A percentile compares a stretch with the other conserved stretches of the same genome.
These are phyloP conservation scores for Argyresthia goedartella DNA, from an alignment of 2,888 invertebrate species.

Conservation along the genomic window DNA sequence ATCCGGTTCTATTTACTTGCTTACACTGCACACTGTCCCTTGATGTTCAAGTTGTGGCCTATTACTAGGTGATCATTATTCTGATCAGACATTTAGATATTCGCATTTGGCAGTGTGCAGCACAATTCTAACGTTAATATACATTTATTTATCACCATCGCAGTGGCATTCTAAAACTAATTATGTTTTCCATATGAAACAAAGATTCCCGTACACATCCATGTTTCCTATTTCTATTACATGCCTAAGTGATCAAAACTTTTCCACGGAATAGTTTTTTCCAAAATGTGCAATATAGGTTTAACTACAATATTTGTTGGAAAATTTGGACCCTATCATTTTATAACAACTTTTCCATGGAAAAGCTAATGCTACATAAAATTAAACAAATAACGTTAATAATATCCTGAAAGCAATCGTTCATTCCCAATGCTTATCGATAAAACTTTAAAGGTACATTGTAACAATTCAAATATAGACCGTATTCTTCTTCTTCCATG, in stretches of 20 bases:
- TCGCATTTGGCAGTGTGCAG: no score
- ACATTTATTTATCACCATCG: no score
- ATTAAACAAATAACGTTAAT: constrained; percentile 8
- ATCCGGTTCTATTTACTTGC: no score
- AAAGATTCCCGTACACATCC: constrained; percentile 68
- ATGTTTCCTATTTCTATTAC: constrained; percentile 39
- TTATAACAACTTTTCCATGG: constrained; percentile 53
- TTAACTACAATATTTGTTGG: constrained; percentile 57
- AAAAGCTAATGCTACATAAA: constrained; percentile 30
- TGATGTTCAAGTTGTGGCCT: no score
- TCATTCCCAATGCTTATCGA: constrained; percentile 18
- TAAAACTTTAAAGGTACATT: constrained; percentile 15
- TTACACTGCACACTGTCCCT: no score
- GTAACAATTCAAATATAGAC: constrained; percentile 51
- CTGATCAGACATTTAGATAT: no score
- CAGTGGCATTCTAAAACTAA: constrained; percentile 30
- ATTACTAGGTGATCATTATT: no score
- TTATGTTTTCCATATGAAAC: constrained; percentile 63
- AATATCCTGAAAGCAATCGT: background rate
- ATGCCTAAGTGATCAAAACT: constrained; percentile 30
- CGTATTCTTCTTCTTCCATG: constrained; percentile 32
- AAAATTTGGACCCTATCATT: constrained; percentile 63
- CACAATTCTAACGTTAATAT: no score
- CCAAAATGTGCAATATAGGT: constrained; percentile 46
- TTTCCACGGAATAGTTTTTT: constrained; percentile 43